Percentiles rank a stretch among this genome's conserved stretches.
phyloP scores from a whole-genome alignment of 2,888 invertebrate genomes.

The Anthophora plumipes region DNA sequence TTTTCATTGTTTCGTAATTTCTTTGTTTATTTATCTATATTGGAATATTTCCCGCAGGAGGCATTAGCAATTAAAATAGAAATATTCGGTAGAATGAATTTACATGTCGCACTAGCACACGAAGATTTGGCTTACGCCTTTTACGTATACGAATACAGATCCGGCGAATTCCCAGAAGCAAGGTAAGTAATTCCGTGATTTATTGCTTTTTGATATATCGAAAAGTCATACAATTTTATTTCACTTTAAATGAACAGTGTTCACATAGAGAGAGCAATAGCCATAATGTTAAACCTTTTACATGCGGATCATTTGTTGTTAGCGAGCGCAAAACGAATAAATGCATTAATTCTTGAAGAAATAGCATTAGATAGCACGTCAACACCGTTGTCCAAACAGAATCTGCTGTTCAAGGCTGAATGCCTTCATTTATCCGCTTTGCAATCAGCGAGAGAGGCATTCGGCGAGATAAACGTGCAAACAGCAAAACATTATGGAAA shows the following conservation, averaged over 20 bases:
- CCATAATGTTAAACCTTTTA: constrained; percentile 92
- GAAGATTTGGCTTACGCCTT: constrained; percentile 97
- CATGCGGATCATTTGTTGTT: constrained; percentile 93
- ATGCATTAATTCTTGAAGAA: constrained; percentile 96
- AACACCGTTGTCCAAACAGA: constrained; percentile 85
- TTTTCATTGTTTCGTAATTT: background rate
- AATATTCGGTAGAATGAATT: constrained; percentile 93
- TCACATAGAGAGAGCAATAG: constrained; percentile 93
- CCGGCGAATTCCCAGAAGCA: constrained; percentile 93
- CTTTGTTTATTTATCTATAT: background rate
- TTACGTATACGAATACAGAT: constrained; percentile 96
- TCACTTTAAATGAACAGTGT: constrained; percentile 85
- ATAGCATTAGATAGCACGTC: constrained; percentile 93
- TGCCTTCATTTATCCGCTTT: constrained; percentile 93
- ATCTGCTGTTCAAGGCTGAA: constrained; percentile 92
- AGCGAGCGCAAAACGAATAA: constrained; percentile 95
- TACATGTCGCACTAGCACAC: constrained; percentile 95
- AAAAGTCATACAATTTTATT: constrained; percentile 26
- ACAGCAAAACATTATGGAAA: constrained; percentile 98
- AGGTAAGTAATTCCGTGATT: constrained; percentile 84
- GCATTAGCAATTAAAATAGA: constrained; percentile 90
- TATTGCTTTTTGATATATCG: background rate
- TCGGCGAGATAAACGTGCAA: constrained; percentile 97
- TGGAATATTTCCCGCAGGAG: constrained; percentile 84
- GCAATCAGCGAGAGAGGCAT: constrained; percentile 91